Base-by-base conservation (phyloP, 1,140 invertebrate genomes). In the Heliconius himera region DNA sequence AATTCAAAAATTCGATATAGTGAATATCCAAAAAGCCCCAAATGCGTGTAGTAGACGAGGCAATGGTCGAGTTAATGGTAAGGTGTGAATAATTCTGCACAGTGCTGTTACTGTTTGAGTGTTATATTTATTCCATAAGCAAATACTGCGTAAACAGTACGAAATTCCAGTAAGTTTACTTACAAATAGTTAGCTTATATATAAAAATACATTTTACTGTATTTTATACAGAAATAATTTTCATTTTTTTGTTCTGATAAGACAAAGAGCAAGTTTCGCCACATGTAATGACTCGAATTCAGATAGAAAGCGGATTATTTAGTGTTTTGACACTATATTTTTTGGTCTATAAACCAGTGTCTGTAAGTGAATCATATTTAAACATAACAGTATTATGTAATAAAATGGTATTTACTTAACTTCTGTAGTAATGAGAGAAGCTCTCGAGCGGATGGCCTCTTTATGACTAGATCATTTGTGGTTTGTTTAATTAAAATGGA, bases 41-140 rank as follows among this genome's bases (percentile, higher is more conserved):
- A 89, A 87, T 88, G 60, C 60, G 60, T 66, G 85, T 82, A 81
- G 81, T 83, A 87, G 88, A 89, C 90, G 85, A 83, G 79, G 80
- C 85, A 87, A 86, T 81, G 82, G 82, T 79, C 70, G 76, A 81
- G 75, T 75, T 46, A 73, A 76, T 83, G 84, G 85, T 89, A 88
- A 92, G 90, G 91, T 91, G 90, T 87, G 86, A 90, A 90, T 83
- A 84, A 90, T 88, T 84, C 83, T 85, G 83, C 83, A 88, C 84
- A 82, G 77, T 84, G 76, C 82, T 80, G 84, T 89, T 85, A 87
- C 83, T 87, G 82, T 88, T 87, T 86, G 89, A 88, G 84, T 83
- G 88, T 93, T 93, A 93, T 93, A 92, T 93, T 90, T 85, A 89
- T 87, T 87, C 86, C 83, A 76, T 80, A 80, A 80, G 49, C 74